These are phyloP conservation scores for Columba livia DNA, from an alignment of 2,113 vertebrate genomes.

Conservation along the genomic window DNA sequence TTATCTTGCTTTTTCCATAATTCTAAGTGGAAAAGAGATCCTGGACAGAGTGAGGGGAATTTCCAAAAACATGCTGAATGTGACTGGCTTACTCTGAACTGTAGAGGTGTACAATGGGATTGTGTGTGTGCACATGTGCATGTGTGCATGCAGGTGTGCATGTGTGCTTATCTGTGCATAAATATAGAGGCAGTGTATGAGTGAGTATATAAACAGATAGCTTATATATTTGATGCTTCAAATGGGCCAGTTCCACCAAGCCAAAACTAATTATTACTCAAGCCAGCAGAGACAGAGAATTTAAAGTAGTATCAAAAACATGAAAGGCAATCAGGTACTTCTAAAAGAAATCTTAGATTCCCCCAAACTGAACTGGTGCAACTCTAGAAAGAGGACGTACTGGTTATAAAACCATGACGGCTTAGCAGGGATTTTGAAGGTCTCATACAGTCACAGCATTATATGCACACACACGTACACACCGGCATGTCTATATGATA, in stretches of 20 bases:
- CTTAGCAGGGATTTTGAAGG: neutral
- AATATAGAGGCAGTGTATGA: neutral
- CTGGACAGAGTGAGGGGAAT: neutral
- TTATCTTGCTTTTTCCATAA: neutral
- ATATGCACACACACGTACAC: neutral
- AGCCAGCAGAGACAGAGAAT: neutral
- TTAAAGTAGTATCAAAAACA: neutral
- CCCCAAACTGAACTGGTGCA: neutral
- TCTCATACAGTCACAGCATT: neutral
- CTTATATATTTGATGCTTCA: neutral
- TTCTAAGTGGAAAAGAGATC: neutral
- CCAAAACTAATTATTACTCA: neutral
- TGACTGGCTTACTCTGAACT: neutral
- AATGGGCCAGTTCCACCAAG: neutral
- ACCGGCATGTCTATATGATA: neutral
- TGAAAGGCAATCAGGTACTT: neutral
- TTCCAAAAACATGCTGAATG: neutral
- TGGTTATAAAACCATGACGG: neutral
- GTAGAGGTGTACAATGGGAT: neutral
- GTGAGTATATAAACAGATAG: neutral
- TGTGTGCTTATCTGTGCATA: neutral
- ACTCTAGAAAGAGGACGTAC: neutral
- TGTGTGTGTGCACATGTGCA: no score
- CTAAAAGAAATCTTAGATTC: neutral
- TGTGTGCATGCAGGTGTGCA: accelerated